Base-by-base conservation (phyloP, 2,113 vertebrate genomes). In the Hippolais icterina region DNA sequence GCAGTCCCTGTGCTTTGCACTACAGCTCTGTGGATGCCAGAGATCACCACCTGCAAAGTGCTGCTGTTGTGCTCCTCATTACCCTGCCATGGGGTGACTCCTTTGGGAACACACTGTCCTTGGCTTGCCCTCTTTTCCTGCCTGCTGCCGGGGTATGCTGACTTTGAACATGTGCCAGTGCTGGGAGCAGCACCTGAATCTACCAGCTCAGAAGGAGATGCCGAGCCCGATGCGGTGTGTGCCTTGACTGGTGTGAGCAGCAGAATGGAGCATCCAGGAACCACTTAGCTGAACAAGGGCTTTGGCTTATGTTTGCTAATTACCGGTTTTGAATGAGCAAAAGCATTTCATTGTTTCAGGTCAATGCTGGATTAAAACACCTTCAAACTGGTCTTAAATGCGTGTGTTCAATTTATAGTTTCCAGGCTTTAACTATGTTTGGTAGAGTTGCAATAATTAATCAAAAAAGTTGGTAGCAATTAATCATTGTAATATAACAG, bases 291-390 rank as follows among this genome's bases (percentile, higher is more conserved):
- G 27, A 49, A 44, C 2, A 0, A 44, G 3, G 20, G 5, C 16
- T 71, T 75, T 76, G 21, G 10, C 21, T 85, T 49, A 24, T 0
- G 0, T 37, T 79, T 75, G 16, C 29, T 37, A 0, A 0, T 86
- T 68, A 6, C 10, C 37, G 3, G 0, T 56, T 88, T 72, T 20
- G 18, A 35, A 15, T 83, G 37, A 65, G 19, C 35, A 76, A 39
- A 76, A 77, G 17, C 22, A 31, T 22, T 42, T 42, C 3, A 9
- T 24, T 53, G 12, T 57, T 88, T 88, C 8, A 21, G 9, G n/a
- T 54, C 19, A 35, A 2, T 60, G 15, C 24, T 86, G 80, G 10
- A 23, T 88, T 83, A 56, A 71, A 93, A 11, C 16, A n/a, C 18
- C 27, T 81, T 81, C 27, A 59, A 78, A n/a, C 9, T 44, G 11